Conservation (phyloP, 2,113 vertebrate species). For the Notechis scutatus region DNA sequence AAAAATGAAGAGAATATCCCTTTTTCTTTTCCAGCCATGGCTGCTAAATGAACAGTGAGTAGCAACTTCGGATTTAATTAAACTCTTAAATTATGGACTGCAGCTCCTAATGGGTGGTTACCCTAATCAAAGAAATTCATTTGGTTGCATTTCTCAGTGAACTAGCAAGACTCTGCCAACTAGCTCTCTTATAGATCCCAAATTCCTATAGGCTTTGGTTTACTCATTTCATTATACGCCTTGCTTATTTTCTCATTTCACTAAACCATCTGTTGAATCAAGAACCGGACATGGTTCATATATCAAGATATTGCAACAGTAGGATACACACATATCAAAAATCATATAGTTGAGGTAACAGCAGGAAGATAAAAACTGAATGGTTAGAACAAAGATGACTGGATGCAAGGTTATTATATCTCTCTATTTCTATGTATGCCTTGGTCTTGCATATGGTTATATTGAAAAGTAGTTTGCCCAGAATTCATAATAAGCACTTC, state of each 20-base stretch:
- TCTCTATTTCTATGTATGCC: neutral
- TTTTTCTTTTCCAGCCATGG: slow-evolving; percentile 5
- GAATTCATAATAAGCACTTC: neutral
- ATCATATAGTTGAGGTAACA: neutral
- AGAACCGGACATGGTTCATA: neutral
- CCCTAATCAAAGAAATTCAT: slow-evolving; percentile 13
- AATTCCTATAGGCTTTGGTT: slow-evolving; percentile 6
- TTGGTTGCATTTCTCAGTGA: slow-evolving; percentile 6
- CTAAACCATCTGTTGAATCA: neutral
- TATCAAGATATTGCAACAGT: neutral
- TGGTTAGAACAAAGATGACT: neutral
- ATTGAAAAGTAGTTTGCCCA: neutral
- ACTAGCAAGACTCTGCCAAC: slow-evolving; percentile 3
- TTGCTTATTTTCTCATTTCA: neutral
- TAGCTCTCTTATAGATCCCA: neutral
- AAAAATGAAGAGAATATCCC: neutral
- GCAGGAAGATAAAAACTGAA: neutral
- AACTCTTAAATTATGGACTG: neutral
- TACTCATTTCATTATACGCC: neutral
- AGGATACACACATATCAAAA: neutral
- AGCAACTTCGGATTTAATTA: slow-evolving; percentile 23
- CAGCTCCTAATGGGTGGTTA: slow-evolving; percentile 7
- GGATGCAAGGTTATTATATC: neutral
- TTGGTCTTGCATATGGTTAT: neutral
- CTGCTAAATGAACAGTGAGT: slow-evolving; percentile 17